These are phyloP conservation scores for Notolabrus celidotus DNA, from an alignment of 2,797 vertebrate genomes.

Conservation along the genomic window DNA sequence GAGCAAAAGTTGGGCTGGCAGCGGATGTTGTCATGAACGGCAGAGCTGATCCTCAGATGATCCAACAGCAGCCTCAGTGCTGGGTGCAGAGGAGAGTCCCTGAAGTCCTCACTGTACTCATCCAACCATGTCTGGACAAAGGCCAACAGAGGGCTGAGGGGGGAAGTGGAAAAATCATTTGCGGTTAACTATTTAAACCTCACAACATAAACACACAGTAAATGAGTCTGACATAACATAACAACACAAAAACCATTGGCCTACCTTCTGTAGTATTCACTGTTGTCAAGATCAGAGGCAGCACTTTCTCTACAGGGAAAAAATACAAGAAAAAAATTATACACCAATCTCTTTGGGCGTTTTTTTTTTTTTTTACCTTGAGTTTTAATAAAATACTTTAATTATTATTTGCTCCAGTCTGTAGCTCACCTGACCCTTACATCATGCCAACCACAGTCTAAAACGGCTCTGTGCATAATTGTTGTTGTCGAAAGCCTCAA, in stretches of 20 bases:
- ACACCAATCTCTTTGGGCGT: background rate
- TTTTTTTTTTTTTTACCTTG: background rate
- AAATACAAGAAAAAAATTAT: background rate
- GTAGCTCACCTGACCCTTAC: slow-evolving; percentile 13
- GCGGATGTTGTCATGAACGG: slow-evolving; percentile 58
- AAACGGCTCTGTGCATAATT: slow-evolving; percentile 47
- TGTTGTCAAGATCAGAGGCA: slow-evolving; percentile 70
- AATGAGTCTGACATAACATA: too few species aligned
- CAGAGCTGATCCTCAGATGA: slow-evolving; percentile 82
- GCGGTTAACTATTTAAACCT: slow-evolving; percentile 17
- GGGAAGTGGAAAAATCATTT: background rate
- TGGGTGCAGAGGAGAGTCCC: slow-evolving; percentile 83
- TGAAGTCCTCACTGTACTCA: slow-evolving; percentile 88
- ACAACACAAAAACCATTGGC: background rate
- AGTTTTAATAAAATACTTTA: background rate
- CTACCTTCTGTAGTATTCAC: slow-evolving; percentile 73
- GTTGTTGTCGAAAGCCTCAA: slow-evolving; percentile 53
- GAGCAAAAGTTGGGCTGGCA: slow-evolving; percentile 76
- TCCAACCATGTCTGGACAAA: slow-evolving; percentile 86
- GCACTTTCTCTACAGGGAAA: slow-evolving; percentile 68
- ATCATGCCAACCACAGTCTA: slow-evolving; percentile 27
- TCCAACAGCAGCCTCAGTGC: slow-evolving; percentile 79
- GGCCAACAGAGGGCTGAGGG: slow-evolving; percentile 69
- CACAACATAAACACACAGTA: slow-evolving; percentile 4
- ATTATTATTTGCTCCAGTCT: slow-evolving; percentile 35